phyloP scores from a whole-genome alignment of 2,113 vertebrate genomes.

The Catagonus wagneri region DNA sequence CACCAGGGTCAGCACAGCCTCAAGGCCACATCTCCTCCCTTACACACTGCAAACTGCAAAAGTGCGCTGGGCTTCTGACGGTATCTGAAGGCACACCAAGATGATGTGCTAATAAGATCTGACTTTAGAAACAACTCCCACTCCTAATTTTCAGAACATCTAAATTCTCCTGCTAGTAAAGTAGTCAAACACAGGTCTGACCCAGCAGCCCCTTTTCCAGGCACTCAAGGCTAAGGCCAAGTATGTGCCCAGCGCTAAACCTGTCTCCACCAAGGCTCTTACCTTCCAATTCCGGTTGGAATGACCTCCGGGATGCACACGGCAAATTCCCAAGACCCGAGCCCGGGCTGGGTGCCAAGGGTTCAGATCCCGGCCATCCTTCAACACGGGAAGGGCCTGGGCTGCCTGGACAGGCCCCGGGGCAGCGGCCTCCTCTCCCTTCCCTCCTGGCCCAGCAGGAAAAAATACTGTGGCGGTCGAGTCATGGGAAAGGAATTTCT shows the following conservation, averaged over 20 bases:
- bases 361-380: constrained; percentile 27
- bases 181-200: not conserved
- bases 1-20: not conserved
- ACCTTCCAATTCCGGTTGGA: not conserved
- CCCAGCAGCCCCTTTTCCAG: constrained; percentile 1
- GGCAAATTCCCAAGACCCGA: constrained; percentile 54
- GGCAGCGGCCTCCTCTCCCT: constrained; percentile 34
- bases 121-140: not conserved
- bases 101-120: not conserved
- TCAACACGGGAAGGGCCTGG: constrained; percentile 51
- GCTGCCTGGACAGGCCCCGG: constrained; percentile 5
- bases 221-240: not conserved
- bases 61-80: not conserved
- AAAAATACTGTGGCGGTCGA: constrained; percentile 35
- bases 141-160: not conserved
- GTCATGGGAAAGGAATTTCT: constrained; percentile 67
- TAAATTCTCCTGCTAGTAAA: not conserved
- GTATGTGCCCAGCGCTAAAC: not conserved
- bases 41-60: not conserved
- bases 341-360: not conserved
- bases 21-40: not conserved
- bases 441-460: constrained; percentile 51
- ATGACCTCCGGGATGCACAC: not conserved
- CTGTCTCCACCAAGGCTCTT: not conserved
- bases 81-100: not conserved